phyloP scores from a whole-genome alignment of 2,113 vertebrate genomes.

The Paratilapia polleni region DNA sequence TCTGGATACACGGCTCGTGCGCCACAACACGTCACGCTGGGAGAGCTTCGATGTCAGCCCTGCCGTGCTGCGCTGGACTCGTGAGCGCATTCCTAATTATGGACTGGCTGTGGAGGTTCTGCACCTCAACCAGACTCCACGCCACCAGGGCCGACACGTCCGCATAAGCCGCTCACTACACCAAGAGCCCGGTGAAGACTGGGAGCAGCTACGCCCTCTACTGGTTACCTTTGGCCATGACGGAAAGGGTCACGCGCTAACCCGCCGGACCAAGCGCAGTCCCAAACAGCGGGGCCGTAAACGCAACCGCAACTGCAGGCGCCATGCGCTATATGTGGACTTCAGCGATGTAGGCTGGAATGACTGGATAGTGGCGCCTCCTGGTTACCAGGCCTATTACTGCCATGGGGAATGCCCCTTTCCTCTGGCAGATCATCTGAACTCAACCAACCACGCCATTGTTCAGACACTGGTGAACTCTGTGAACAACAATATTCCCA shows the following conservation, averaged over 20 bases:
- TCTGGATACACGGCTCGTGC: slow-evolving; percentile 95
- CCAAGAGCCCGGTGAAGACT: slow-evolving; percentile 87
- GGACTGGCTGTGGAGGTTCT: slow-evolving; percentile 93
- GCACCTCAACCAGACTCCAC: slow-evolving; percentile 85
- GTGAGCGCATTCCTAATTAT: slow-evolving; percentile 90
- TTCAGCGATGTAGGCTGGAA: slow-evolving; percentile 99
- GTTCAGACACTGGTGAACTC: slow-evolving; percentile 99
- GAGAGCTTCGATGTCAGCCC: slow-evolving; percentile 98
- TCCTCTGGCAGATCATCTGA: slow-evolving; percentile 96
- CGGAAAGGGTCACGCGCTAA: slow-evolving; percentile 91
- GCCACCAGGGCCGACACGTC: slow-evolving; percentile 89
- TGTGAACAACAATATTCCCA: slow-evolving; percentile 97
- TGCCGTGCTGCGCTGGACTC: slow-evolving; percentile 95
- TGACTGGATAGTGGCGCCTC: slow-evolving; percentile 98
- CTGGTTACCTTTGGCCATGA: slow-evolving; percentile 98
- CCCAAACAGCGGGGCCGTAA: slow-evolving; percentile 89
- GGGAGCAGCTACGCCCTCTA: slow-evolving; percentile 95
- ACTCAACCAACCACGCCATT: slow-evolving; percentile 98
- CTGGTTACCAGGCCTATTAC: slow-evolving; percentile 97
- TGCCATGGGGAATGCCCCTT: slow-evolving; percentile 98
- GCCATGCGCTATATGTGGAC: slow-evolving; percentile 96
- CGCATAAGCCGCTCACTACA: slow-evolving; percentile 93
- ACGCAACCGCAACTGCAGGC: slow-evolving; percentile 93
- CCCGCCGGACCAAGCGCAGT: slow-evolving; percentile 90
- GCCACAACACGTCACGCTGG: slow-evolving; percentile 91